Evolutionary conservation across 2,888 invertebrate genomes (phyloP), one percentile per base, ranked within the genome.

Genomic region (Megaustenia siamemsis): DNA sequence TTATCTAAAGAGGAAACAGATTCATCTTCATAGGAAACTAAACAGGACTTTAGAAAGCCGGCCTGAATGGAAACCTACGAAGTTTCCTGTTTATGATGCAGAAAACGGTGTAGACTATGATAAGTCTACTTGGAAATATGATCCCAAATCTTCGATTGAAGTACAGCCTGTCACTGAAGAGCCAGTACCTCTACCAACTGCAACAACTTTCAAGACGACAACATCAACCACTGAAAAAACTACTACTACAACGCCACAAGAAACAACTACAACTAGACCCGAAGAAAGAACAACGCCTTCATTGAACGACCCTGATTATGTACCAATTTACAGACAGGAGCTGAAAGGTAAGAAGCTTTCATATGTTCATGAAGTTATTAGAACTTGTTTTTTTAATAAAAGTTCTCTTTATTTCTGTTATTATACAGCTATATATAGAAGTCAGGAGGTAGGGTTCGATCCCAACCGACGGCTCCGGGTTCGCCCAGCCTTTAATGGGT

Each of bases 261-360:
- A 4, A 21, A 38, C 80, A 24, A 69, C 49, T 43, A 56, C 60
- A 73, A 21, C 5, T 28, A 45, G 28, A 66, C 3, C 4, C 4
- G 28, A 43, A 21, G 66, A 45, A 1, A 32, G 1, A 35, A 69
- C 18, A 4, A 18, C 21, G 15, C 35, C 32, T 10, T 32, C 6
- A 8, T 35, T 24, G 0, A 32, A 24, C n/a, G 80, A 69, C 24
- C 69, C 38, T 40, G 69, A 69, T 24, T 53, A 24, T 38, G 28
- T 81, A 38, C 80, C 80, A 1, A 12, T 0, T n/a, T 81, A 81
- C 38, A 45, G 80, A 53, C 28, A 53, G 38, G 80, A 81, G 28
- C 28, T 81, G 68, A 63, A 71, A 69, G 80, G 80, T 81, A 21
- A 69, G 71, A 21, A 1, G 4, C 38, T 35, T 24, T 53, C 53